Evolutionary conservation across 2,113 vertebrate species (phyloP), one percentile per base, ranked within the genome.

Genomic region (Takifugu flavidus): DNA sequence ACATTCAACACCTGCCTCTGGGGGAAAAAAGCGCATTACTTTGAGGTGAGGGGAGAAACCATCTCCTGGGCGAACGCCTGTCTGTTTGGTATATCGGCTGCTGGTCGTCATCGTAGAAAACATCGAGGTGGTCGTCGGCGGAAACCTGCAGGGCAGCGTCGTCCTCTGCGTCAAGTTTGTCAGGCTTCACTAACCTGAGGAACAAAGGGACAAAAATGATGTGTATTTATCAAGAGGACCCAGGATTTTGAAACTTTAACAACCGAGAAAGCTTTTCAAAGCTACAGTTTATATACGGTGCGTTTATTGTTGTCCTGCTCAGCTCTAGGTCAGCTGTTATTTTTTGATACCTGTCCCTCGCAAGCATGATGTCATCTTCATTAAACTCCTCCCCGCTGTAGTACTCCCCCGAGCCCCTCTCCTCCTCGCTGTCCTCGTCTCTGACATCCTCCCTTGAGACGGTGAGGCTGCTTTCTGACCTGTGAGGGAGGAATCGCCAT

Each of bases 301-400:
- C 8, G 31, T 34, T 34, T 4, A 6, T 3, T 34, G 31, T 34
- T 49, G 47, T 49, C 47, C n/a, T 49, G 47, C 20, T 43, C 47
- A 29, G 15, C n/a, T 31, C 7, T 11, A 29, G 26, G 31, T 7
- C 5, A 25, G 15, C 6, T 25, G 1, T n/a, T 6, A 45, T 2
- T 14, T 53, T 61, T 6, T 34, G 11, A 34, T 82, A 96, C 96
- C 94, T 93, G 84, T 91, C 92, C 72, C 82, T 89, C 10, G 93
- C 79, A 13, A 94, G 87, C 61, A 94, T 93, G 77, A 89, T 92
- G 72, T 94, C 92, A 0, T 95, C 95, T 54, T 95, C 94, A 0
- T 92, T 93, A 72, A 90, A 92, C 53, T 99, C 96, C 25, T 98
- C 95, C 15, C 94, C 92, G 14, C 95, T 97, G 83, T 89, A 94